Evolutionary conservation across 2,113 vertebrate species (phyloP).

Genomic region (Todiramphus chloris): DNA sequence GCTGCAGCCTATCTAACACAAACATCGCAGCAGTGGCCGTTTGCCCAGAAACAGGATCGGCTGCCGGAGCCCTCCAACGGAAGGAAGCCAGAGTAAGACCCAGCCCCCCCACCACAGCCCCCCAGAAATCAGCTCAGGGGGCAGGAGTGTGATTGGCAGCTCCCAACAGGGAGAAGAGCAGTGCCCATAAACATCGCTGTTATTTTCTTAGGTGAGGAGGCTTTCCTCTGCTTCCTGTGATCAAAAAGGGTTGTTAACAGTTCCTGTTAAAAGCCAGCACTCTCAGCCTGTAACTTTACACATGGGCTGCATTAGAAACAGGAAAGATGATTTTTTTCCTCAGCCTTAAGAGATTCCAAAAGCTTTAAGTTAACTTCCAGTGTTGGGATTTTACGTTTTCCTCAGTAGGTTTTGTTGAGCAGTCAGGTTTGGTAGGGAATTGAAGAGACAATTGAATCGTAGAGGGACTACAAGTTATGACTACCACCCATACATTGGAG

Average conservation of each 20-base stretch:
- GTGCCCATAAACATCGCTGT: neutral
- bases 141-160: neutral
- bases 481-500: neutral
- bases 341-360: slow-evolving; percentile 40
- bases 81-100: slow-evolving; percentile 5
- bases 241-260: slow-evolving; percentile 41
- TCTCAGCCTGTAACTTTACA: neutral
- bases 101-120: neutral
- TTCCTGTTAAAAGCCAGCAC: slow-evolving; percentile 30
- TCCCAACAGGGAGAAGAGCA: neutral
- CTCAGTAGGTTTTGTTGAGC: neutral
- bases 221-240: slow-evolving; percentile 27
- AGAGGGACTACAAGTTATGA: neutral
- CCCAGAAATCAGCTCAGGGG: neutral
- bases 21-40: slow-evolving; percentile 17
- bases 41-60: slow-evolving; percentile 60
- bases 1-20: slow-evolving; percentile 53
- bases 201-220: slow-evolving; percentile 2
- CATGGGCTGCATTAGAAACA: slow-evolving; percentile 59
- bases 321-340: slow-evolving; percentile 34
- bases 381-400: neutral
- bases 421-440: neutral
- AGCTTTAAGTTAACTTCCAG: slow-evolving; percentile 8
- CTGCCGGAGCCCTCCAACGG: neutral
- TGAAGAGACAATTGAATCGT: neutral